Base-by-base conservation (phyloP, 2,113 vertebrate genomes). In the Ovis canadensis region DNA sequence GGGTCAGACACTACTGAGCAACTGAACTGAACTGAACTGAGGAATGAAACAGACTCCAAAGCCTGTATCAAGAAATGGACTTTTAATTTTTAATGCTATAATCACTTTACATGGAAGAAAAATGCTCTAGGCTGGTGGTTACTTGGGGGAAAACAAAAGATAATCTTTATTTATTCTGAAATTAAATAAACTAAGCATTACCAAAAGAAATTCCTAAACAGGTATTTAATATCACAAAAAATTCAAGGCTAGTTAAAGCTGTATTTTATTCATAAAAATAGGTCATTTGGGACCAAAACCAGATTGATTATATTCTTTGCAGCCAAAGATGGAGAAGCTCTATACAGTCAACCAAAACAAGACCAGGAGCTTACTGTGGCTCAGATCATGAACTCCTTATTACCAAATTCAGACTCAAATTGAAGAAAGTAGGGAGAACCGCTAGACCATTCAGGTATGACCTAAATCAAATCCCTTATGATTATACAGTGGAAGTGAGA, bases 61-160 rank as follows among this genome's bases (percentile, higher is more conserved):
- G 77, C 29, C n/a, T 43, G 31, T 7, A 33, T 62, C 17, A 60
- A 52, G 33, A 19, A 33, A 23, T 25, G 1, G 7, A 81, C 6
- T 97, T 94, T 90, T 64, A 64, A 86, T 55, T 92, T 82, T 88
- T 97, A 98, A 92, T 85, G n/a, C 1, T 78, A 3, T 54, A 55
- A 36, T 27, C 15, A 45, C 33, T 84, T 5, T 80, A 33, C 16
- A 64, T 33, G 50, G 52, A 67, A 77, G 15, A 43, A 29, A 74
- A 62, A 52, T 62, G 80, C 11, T 84, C 5, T 71, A 7, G 10
- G 6, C 23, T 96, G 25, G 6, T 43, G 40, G 16, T 71, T 82
- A 90, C 50, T 10, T n/a, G 45, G 11, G 10, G 33, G 54, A 74
- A 54, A 60, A 62, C 48, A 29, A 82, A 40, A 87, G 8, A 17